These are phyloP conservation scores for Caenorhabditis parvicauda DNA, from an alignment of 2,888 invertebrate species.

Conservation along the genomic window DNA sequence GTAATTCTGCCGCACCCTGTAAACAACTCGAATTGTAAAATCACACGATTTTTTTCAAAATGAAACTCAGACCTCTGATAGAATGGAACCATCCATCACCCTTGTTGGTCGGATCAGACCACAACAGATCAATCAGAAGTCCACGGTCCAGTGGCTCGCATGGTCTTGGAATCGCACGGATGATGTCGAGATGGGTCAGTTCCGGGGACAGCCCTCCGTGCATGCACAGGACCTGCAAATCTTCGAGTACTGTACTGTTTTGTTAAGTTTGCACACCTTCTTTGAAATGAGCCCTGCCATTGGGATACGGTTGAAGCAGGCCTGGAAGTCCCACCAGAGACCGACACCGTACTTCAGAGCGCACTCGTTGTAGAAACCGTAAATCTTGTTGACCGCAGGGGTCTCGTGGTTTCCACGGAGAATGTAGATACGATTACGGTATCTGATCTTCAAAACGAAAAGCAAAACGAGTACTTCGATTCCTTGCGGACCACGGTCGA, in stretches of 20 bases:
- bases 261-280: slow-evolving; percentile 8
- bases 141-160: slow-evolving; percentile 52
- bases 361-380: slow-evolving; percentile 54
- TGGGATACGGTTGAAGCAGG: slow-evolving; percentile 52
- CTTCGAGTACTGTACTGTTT: not conserved
- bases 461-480: slow-evolving; percentile 48
- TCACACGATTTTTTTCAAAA: not conserved
- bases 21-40: too few species aligned
- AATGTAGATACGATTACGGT: slow-evolving; percentile 44
- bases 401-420: slow-evolving; percentile 57
- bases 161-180: slow-evolving; percentile 44
- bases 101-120: slow-evolving; percentile 56
- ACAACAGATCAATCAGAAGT: slow-evolving; percentile 50
- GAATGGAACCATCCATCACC: slow-evolving; percentile 47
- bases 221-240: slow-evolving; percentile 45
- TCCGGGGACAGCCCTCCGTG: slow-evolving; percentile 55
- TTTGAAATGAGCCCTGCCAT: slow-evolving; percentile 54
- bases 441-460: slow-evolving; percentile 50
- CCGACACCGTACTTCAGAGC: slow-evolving; percentile 48
- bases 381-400: slow-evolving; percentile 53
- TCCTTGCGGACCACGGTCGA: slow-evolving; percentile 55
- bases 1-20: too few species aligned
- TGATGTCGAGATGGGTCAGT: slow-evolving; percentile 38
- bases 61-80: slow-evolving; percentile 22
- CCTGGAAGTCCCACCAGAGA: slow-evolving; percentile 56